Percentiles rank a stretch among this genome's conserved stretches.
phyloP scores from a whole-genome alignment of 2,113 vertebrate species.

The Psilopsiagon aurifrons region DNA sequence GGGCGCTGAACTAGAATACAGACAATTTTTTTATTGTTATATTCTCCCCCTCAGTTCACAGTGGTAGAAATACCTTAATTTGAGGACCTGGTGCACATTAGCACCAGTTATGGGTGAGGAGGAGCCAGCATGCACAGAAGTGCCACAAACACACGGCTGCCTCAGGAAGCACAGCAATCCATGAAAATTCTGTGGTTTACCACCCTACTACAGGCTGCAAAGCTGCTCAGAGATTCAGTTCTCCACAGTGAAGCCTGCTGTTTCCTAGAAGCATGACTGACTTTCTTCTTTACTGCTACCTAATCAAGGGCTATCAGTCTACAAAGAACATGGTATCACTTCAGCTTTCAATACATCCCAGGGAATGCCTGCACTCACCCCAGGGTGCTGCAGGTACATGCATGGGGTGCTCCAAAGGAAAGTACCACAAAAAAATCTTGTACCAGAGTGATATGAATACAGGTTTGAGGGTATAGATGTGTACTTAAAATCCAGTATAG shows the following conservation, averaged over 20 bases:
- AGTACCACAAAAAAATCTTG: not conserved
- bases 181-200: fast-evolving
- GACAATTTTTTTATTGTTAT: not conserved
- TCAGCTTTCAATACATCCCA: no score
- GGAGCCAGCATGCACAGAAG: not conserved
- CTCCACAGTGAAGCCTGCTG: not conserved
- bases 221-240: not conserved
- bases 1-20: not conserved
- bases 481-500: no score
- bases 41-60: not conserved
- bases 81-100: not conserved
- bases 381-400: fast-evolving
- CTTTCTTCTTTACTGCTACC: not conserved
- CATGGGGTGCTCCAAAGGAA: not conserved
- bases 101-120: fast-evolving
- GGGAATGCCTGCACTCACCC: not conserved
- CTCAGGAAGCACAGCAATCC: not conserved
- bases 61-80: not conserved
- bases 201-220: not conserved
- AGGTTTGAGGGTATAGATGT: not conserved
- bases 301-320: not conserved
- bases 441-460: no score
- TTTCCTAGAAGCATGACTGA: fast-evolving
- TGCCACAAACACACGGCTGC: not conserved
- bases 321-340: no score